Base-by-base conservation (phyloP, 2,888 invertebrate species). In the Drosophila nigricruria region DNA sequence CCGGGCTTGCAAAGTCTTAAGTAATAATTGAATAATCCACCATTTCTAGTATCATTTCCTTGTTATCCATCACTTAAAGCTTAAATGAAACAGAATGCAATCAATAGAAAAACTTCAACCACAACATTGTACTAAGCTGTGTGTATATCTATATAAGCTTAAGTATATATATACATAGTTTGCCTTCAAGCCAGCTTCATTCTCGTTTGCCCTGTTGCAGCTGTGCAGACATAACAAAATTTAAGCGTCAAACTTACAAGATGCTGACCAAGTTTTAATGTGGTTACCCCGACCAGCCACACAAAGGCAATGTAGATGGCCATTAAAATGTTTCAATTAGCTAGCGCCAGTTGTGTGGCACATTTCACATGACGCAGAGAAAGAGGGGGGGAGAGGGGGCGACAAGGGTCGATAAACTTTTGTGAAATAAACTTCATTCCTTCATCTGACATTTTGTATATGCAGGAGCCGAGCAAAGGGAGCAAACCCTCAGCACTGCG, bases 401-500 rank as follows among this genome's bases (percentile, higher is more conserved):
- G 9, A 2, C 4, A 6, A 1, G 40, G 40, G 62, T 70, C 54
- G 52, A 42, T 25, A 64, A 68, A 78, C 69, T 78, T 73, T 38
- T 38, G n/a, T 18, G 14, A 16, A 32, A 25, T 34, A 14, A 34
- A 59, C 56, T 59, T 67, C 20, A 54, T 43, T 5, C 12, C 9
- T 10, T 43, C 1, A 27, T 53, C 16, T 12, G 14, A 18, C 8
- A n/a, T 6, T 18, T 61, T 84, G n/a, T 25, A 25, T 38, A 6
- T 6, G 6, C 77, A 92, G 92, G 92, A 92, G 75, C 89, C 91
- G 62, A 86, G 86, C 58, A 91, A 91, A 79, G 88, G 88, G 52
- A 79, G 89, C 57, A 93, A 93, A 85, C 91, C 93, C 20, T 92
- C 93, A 62, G 90, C 92, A 62, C 70, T 93, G 73, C 91, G 92